Evolutionary conservation across 2,113 vertebrate genomes (phyloP).

Genomic region (Camelus dromedarius): DNA sequence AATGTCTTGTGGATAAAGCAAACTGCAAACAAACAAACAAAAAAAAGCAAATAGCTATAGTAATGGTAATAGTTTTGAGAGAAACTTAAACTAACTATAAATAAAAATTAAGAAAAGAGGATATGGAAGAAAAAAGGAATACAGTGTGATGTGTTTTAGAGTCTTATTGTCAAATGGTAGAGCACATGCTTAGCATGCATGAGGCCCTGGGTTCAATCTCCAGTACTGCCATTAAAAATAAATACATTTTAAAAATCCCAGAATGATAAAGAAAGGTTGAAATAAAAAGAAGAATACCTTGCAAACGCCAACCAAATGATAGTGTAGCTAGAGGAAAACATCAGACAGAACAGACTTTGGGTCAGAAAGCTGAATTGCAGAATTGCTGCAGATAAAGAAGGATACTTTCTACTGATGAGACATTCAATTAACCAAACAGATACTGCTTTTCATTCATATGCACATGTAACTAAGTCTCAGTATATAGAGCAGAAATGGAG

Average conservation of each 20-base stretch:
- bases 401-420: neutral
- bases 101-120: conserved; percentile 40
- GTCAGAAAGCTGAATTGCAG: neutral
- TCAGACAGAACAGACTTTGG: neutral
- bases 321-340: neutral
- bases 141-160: conserved; percentile 37
- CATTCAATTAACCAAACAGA: neutral
- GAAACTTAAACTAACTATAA: conserved; percentile 50
- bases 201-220: too few relatives aligned
- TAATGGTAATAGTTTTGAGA: neutral
- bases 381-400: neutral
- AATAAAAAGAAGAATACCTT: conserved; percentile 6
- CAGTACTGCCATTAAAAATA: too few relatives aligned
- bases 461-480: neutral
- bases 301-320: conserved; percentile 6
- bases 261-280: conserved; percentile 1
- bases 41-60: neutral
- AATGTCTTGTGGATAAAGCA: neutral
- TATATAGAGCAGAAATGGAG: neutral
- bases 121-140: neutral
- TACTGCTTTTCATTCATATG: conserved; percentile 14
- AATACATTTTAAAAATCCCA: too few relatives aligned
- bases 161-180: conserved; percentile 32
- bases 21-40: neutral
- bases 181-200: too few relatives aligned